Evolutionary conservation across 2,797 vertebrate genomes (phyloP).

Genomic region (Discoglossus pictus): DNA sequence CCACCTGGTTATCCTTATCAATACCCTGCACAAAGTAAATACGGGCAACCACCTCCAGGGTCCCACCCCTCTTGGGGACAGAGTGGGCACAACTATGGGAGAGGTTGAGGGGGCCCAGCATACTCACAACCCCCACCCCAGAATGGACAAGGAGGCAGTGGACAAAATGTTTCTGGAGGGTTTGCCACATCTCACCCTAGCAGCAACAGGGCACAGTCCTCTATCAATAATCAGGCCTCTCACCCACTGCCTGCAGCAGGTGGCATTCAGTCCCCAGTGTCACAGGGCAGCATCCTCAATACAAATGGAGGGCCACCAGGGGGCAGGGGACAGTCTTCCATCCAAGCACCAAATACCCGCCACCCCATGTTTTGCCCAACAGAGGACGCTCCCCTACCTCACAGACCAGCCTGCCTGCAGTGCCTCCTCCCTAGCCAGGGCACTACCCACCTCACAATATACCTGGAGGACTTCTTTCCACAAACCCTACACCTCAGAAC

Average conservation of each 20-base stretch:
- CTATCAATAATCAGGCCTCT: conserved; percentile 35
- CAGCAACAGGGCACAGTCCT: conserved; percentile 29
- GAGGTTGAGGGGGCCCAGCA: conserved; percentile 13
- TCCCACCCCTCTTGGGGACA: conserved; percentile 42
- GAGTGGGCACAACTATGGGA: conserved; percentile 35
- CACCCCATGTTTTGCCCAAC: conserved; percentile 62
- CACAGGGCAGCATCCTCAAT: conserved; percentile 32
- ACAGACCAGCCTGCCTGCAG: conserved; percentile 30
- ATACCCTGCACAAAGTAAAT: conserved; percentile 73
- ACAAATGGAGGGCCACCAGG: conserved; percentile 59
- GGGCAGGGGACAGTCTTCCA: conserved; percentile 61
- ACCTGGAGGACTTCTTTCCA: conserved; percentile 23
- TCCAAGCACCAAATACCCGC: conserved; percentile 67
- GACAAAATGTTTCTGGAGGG: conserved; percentile 74
- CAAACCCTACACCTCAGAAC: conserved; percentile 31
- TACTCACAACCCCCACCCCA: conserved; percentile 63
- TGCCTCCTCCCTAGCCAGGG: conserved; percentile 14
- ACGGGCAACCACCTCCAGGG: conserved; percentile 36
- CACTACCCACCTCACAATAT: conserved; percentile 38
- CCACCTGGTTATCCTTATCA: conserved; percentile 67
- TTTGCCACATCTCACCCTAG: conserved; percentile 30
- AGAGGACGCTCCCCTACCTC: conserved; percentile 55
- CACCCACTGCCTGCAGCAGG: conserved; percentile 30
- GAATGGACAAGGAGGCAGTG: conserved; percentile 74
- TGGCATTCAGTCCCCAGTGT: conserved; percentile 30